Evolutionary conservation across 2,113 vertebrate species (phyloP).

Genomic region (Tragelaphus buxtoni): DNA sequence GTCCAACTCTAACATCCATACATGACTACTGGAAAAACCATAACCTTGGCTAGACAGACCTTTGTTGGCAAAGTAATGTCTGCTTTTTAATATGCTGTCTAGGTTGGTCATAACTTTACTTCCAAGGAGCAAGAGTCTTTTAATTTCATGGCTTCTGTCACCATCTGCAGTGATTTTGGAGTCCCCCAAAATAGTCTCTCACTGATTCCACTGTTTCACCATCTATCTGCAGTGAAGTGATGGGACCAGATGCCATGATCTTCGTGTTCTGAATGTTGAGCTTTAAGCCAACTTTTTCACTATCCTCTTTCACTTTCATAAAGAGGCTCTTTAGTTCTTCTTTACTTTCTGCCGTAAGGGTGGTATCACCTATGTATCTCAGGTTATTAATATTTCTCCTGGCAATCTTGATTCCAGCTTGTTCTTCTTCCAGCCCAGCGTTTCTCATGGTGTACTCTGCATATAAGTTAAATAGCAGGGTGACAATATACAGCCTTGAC

Average conservation of each 20-base stretch:
- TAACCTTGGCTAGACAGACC: neutral
- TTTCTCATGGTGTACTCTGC: neutral
- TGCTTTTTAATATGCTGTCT: neutral
- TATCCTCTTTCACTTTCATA: neutral
- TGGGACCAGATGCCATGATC: rapidly evolving
- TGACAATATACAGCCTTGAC: neutral
- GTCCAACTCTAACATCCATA: neutral
- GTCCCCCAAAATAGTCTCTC: too few relatives aligned
- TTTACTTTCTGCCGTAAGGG: neutral
- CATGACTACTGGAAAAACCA: neutral
- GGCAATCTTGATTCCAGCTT: neutral
- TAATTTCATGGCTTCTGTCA: neutral
- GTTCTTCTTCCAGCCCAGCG: neutral
- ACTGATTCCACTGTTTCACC: neutral
- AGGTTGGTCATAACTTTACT: neutral
- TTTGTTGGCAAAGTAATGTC: neutral
- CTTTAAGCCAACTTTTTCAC: neutral
- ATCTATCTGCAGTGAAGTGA: neutral
- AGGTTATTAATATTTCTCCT: neutral
- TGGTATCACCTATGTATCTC: neutral
- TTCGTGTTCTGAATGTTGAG: too few relatives aligned
- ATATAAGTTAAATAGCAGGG: neutral
- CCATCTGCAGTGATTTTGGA: neutral
- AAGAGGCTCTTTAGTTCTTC: neutral
- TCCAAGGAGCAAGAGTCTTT: neutral